Evolutionary conservation across 2,113 vertebrate species (phyloP), one percentile per base, ranked within the genome.

Genomic region (Centropristis striata): DNA sequence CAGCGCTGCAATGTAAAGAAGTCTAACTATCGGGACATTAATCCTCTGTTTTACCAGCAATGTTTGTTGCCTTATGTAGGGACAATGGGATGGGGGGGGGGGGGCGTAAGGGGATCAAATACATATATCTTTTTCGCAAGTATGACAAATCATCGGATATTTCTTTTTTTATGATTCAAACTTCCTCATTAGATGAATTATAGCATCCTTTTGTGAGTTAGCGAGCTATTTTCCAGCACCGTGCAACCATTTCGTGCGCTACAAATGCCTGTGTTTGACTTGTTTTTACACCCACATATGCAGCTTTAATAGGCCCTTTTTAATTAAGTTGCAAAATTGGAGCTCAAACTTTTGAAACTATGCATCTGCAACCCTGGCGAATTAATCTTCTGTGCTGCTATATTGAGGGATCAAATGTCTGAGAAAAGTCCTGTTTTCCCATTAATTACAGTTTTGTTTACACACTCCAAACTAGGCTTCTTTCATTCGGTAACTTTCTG

Each of bases 381-480:
- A 87, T 92, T 67, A 90, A 88, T 87, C 82, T 53, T 36, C 63
- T 75, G 64, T 23, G 66, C 80, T 67, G 41, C 37, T 82, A n/a
- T 72, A 83, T 25, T 36, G 39, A 80, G 47, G 58, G 73, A 91
- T 89, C 70, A 81, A 85, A 92, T 86, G 65, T 79, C 73, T 83
- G 49, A 27, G 69, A 71, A 81, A 85, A 84, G 67, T 63, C 65
- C n/a, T 46, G 68, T 85, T 90, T 80, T 76, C 23, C 28, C 23
- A 27, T 88, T 90, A 90, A 92, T 92, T 90, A 81, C 65, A 75
- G 90, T 91, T 85, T 77, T 89, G 81, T 91, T 93, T 83, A 77
- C 74, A 27, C 42, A 53, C 49, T 82, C 13, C 20, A 37, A 85
- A 78, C 61, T 37, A 53, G 57, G 32, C 55, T 47, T 51, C 49